phyloP scores from a whole-genome alignment of 2,888 invertebrate genomes.

The Metallyticus violacea region DNA sequence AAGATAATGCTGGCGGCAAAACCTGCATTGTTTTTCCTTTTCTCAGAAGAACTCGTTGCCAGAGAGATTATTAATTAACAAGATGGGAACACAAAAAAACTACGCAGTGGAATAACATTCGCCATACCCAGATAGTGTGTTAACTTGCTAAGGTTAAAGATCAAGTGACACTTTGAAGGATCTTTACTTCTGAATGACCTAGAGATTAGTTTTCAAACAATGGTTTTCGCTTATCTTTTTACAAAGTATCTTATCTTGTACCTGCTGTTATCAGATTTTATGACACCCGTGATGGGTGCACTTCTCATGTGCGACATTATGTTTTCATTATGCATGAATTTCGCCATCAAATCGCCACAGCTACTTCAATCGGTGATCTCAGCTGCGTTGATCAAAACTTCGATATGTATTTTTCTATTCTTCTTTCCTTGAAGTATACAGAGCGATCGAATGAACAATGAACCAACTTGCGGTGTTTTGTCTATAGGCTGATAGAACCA shows the following conservation, averaged over 20 bases:
- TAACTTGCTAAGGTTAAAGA: neutral
- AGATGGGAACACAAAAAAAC: too few species aligned
- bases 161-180: neutral
- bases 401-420: too few species aligned
- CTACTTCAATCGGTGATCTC: too few species aligned
- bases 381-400: too few species aligned
- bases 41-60: neutral
- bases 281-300: neutral
- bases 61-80: too few species aligned
- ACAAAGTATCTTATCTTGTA: neutral
- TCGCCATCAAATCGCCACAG: too few species aligned
- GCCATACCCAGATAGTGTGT: neutral
- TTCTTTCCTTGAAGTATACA: too few species aligned
- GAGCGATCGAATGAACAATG: too few species aligned
- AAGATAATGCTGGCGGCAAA: neutral
- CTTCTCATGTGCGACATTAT: neutral
- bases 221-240: neutral
- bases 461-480: too few species aligned
- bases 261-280: neutral
- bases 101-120: neutral
- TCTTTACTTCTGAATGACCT: neutral
- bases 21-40: neutral
- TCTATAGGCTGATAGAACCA: too few species aligned
- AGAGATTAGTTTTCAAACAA: neutral
- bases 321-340: too few species aligned